Conservation (phyloP, 2,113 vertebrate genomes). For the Nicator chloris region DNA sequence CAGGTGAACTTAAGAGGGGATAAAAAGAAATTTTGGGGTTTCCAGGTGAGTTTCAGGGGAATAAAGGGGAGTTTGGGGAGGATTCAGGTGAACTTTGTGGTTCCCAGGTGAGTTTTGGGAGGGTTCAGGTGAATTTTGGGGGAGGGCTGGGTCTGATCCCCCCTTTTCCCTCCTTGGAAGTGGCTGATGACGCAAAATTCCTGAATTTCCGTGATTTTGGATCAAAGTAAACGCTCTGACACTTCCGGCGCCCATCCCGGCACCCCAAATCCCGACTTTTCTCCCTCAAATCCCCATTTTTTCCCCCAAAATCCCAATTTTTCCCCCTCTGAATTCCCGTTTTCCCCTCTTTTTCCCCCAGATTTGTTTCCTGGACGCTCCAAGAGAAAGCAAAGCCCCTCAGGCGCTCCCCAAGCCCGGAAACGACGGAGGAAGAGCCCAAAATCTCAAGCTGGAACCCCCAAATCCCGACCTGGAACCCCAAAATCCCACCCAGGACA, state of each 20-base stretch:
- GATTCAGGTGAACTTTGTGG: too few relatives aligned
- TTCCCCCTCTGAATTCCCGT: fast-evolving
- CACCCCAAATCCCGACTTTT: neutral
- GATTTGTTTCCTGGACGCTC: neutral
- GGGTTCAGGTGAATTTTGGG: neutral
- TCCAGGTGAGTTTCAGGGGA: neutral
- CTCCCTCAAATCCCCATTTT: neutral
- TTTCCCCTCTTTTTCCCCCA: neutral
- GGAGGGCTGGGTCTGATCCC: too few relatives aligned
- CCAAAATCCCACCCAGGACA: too few relatives aligned
- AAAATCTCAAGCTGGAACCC: neutral
- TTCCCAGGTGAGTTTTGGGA: neutral
- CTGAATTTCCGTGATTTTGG: neutral
- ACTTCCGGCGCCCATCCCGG: neutral
- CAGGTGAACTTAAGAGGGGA: too few relatives aligned
- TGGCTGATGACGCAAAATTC: neutral
- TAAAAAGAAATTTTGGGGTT: too few relatives aligned
- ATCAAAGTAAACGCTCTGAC: neutral
- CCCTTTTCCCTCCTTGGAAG: neutral
- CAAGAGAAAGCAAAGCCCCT: neutral
- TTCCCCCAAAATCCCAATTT: neutral
- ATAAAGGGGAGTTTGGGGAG: too few relatives aligned
- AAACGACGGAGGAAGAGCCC: neutral
- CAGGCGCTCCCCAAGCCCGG: neutral
- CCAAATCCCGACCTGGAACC: neutral